Base-by-base conservation (phyloP, 2,113 vertebrate species). In the Brachyhypopomus gauderio region DNA sequence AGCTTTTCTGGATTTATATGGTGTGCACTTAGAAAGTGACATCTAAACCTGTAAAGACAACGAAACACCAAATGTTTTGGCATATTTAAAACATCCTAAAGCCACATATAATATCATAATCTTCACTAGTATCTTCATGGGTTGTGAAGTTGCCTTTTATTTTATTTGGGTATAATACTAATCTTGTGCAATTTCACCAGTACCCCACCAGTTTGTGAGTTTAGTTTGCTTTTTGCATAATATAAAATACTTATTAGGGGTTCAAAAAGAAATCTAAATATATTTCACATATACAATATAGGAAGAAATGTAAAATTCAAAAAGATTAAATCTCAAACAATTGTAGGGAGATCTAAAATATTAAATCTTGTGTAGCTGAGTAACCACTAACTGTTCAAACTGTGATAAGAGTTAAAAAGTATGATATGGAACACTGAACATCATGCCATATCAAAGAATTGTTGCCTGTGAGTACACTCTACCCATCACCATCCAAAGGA, bases 321-420 rank as follows among this genome's bases (percentile, higher is more conserved):
- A 78, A 22, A 56, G 27, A 45, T 66, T 45, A 63, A 25, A 20
- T 52, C 25, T 36, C 34, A 75, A 59, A 48, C 56, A 60, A 38
- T 75, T 16, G 11, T 75, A 41, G 36, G 58, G 34, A 9, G 62
- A 62, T 41, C 58, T 52, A 52, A 11, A 52, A 62, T 75, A 62
- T 45, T 23, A 9, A 60, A 60, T 6, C 22, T 75, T 38, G 30
- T 75, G 20, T 60, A 22, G 20, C 56, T 75, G 38, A 75, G 23
- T 23, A 75, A 75, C 73, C 36, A 5, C 30, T 59, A 75, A 36
- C 58, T 75, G 73, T 41, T 75, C 23, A 62, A 75, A 41, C 34
- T 62, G 58, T 62, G 73, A 75, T 62, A 45, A 62, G 58, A 75
- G 36, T 30, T 30, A 75, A 75, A 75, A 27, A 64, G 62, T 52